Conservation (phyloP, 2,888 invertebrate genomes). For the Thereva nobilitata region DNA sequence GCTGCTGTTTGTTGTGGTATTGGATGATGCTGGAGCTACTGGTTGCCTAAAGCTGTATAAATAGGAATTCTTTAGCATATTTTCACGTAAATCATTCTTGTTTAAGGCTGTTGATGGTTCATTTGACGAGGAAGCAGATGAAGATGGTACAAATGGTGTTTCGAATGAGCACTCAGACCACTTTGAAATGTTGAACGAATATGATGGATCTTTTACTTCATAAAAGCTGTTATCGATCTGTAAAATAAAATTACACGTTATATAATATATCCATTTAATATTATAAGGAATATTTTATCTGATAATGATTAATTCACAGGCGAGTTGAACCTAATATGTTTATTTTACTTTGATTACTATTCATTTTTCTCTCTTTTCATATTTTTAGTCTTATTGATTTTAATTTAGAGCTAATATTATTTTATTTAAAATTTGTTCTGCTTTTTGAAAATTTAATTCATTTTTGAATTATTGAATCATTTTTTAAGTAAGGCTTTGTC, state of each 20-base stretch:
- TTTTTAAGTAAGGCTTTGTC: too few relatives aligned
- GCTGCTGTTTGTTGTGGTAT: constrained; percentile 34
- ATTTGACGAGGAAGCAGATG: constrained; percentile 27
- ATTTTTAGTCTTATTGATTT: too few relatives aligned
- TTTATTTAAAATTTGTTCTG: too few relatives aligned
- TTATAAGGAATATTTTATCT: too few relatives aligned
- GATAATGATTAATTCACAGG: too few relatives aligned
- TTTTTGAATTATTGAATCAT: too few relatives aligned
- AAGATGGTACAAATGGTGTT: constrained; percentile 41
- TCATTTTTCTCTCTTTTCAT: too few relatives aligned
- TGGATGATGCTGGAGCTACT: constrained; percentile 30
- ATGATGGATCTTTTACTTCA: constrained; percentile 41
- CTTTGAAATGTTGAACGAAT: constrained; percentile 47
- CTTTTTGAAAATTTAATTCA: too few relatives aligned
- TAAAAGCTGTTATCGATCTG: constrained; percentile 24
- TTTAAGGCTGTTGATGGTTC: constrained; percentile 26
- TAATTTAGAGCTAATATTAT: too few relatives aligned
- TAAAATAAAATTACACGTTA: constrained; percentile 7
- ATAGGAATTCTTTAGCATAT: constrained; percentile 41
- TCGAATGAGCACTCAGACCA: constrained; percentile 50
- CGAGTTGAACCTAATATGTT: too few relatives aligned
- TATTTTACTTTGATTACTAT: too few relatives aligned
- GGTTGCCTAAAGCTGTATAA: constrained; percentile 40
- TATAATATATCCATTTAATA: not conserved
- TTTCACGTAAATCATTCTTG: constrained; percentile 38